Conservation (phyloP, 2,888 invertebrate genomes). For the Lasioglossum zephyrum region DNA sequence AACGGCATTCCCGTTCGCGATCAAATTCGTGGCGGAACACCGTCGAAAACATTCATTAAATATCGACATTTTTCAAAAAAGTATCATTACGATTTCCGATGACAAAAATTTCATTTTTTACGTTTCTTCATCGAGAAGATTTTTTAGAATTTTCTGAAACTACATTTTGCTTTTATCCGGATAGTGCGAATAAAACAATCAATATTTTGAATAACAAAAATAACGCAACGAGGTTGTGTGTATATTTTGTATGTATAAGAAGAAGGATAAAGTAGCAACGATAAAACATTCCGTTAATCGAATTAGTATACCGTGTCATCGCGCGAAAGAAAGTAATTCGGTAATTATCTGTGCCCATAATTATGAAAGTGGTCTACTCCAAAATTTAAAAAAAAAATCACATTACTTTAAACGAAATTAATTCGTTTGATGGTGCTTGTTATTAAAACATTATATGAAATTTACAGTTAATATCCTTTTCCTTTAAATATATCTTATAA, state of each 20-base stretch:
- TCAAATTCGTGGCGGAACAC: constrained; percentile 26
- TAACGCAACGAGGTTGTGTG: background rate
- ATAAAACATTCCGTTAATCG: background rate
- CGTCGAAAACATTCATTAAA: background rate
- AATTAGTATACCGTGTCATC: background rate
- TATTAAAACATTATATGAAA: too few relatives aligned
- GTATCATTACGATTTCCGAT: background rate
- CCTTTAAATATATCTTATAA: too few relatives aligned
- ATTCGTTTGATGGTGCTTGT: too few relatives aligned
- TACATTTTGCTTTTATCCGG: background rate
- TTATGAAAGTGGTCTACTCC: too few relatives aligned
- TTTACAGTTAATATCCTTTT: too few relatives aligned
- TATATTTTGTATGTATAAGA: background rate
- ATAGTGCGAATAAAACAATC: background rate
- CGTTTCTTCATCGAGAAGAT: background rate
- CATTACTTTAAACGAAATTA: too few relatives aligned
- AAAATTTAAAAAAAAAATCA: too few relatives aligned
- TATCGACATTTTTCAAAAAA: background rate
- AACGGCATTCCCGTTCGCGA: constrained; percentile 36
- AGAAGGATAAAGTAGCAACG: background rate
- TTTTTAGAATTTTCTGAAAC: background rate
- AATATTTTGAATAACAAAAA: background rate
- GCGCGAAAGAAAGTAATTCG: background rate
- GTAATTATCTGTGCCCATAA: background rate
- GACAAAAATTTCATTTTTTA: background rate